Evolutionary conservation across 2,113 vertebrate species (phyloP).

Genomic region (Sakesphorus luctuosus): DNA sequence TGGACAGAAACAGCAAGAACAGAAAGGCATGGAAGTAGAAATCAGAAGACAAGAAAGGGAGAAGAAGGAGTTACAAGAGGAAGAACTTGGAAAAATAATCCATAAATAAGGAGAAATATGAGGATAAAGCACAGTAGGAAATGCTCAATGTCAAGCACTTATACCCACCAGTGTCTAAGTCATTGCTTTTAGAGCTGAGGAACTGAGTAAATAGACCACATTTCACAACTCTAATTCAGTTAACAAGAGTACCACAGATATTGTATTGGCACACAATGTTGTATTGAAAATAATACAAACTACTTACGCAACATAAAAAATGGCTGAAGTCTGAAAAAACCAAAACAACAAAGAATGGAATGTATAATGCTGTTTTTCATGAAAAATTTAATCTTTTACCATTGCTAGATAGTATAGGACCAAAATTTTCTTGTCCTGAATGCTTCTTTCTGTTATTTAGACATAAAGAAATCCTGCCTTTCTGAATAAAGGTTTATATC

Average conservation of each 20-base stretch:
- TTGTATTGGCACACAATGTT: neutral
- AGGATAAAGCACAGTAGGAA: neutral
- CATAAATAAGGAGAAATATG: neutral
- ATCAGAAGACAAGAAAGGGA: neutral
- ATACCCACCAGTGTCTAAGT: neutral
- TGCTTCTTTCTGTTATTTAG: neutral
- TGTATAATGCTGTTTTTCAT: neutral
- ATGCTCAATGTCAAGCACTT: neutral
- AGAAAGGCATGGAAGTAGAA: neutral
- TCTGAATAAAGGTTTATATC: neutral
- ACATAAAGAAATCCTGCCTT: neutral
- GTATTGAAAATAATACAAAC: neutral
- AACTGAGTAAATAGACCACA: neutral
- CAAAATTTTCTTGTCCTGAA: neutral
- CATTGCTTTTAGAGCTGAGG: neutral
- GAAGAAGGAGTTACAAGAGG: neutral
- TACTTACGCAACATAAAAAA: neutral
- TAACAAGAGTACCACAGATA: neutral
- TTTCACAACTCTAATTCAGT: neutral
- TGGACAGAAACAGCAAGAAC: neutral
- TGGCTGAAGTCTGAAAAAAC: neutral
- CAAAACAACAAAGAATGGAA: neutral
- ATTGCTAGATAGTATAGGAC: neutral
- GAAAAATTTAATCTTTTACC: neutral
- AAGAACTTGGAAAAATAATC: neutral